Base-by-base conservation (phyloP, 2,113 vertebrate species). In the Ameiurus melas region DNA sequence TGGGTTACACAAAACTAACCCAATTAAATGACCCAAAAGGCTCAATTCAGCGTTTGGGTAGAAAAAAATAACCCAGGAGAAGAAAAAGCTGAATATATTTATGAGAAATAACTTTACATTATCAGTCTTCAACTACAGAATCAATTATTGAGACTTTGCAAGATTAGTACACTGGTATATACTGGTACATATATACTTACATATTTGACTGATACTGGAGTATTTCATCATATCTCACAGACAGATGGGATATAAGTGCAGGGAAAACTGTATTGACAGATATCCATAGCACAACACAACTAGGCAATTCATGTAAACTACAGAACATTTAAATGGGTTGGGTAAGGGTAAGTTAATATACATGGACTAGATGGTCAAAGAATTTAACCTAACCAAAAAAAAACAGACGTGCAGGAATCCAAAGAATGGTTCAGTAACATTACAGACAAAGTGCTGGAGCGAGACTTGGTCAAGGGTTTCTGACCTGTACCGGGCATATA, bases 71-170 rank as follows among this genome's bases (percentile, higher is more conserved):
- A 47, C 43, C 6, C 43, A 7, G 43, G 57, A 78, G 85, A 86
- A 86, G 71, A 64, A 27, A 19, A 85, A 71, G 66, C 66, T 14
- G 73, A 53, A 79, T 80, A 47, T 86, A 66, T 66, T 86, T 53
- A 79, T 79, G 77, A 78, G n/a, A 30, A 86, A 51, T 79, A 58
- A 53, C 43, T 75, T 79, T 27, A 33, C 36, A 78, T 43, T 25
- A 39, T 58, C 57, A 47, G 73, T 47, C 55, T 53, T 60, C 27
- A 78, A 57, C 73, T 64, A 25, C n/a, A 36, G 43, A 55, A 58
- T 66, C 9, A 53, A 66, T 64, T 47, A 66, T n/a, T 20, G 60
- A 13, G 51, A n/a, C 25, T 78, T 43, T 78, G 43, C 47, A 51
- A 51, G 75, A 36, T 22, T 75, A 47, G 43, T 16, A n/a, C 5